These are phyloP conservation scores for Drosophila azteca DNA, from an alignment of 1,140 invertebrate species.

Conservation along the genomic window DNA sequence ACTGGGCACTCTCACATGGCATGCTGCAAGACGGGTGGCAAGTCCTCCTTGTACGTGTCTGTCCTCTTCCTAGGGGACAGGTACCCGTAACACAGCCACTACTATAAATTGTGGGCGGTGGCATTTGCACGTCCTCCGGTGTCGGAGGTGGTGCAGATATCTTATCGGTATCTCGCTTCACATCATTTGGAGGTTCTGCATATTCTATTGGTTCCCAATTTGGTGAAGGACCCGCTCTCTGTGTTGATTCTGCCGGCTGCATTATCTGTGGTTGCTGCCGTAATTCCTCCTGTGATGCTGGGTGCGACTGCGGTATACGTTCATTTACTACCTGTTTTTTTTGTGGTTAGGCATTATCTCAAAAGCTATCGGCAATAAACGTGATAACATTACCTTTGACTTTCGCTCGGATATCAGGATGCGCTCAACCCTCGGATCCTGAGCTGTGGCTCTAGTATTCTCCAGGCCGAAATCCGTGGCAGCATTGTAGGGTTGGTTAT, in stretches of 20 bases:
- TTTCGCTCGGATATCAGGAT: background rate
- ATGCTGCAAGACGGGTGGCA: too few relatives aligned
- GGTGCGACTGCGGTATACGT: background rate
- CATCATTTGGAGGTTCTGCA: background rate
- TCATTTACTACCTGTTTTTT: too few relatives aligned
- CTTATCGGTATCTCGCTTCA: background rate
- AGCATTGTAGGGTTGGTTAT: slow-evolving; percentile 11
- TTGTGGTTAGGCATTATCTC: too few relatives aligned
- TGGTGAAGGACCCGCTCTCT: background rate
- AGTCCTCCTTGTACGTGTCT: too few relatives aligned
- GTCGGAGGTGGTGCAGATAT: slow-evolving; percentile 4
- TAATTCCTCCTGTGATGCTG: too few relatives aligned
- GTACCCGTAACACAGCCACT: background rate
- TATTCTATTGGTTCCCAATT: background rate
- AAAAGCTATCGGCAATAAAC: background rate
- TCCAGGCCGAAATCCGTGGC: slow-evolving; percentile 30
- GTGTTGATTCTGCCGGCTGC: too few relatives aligned
- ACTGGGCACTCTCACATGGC: too few relatives aligned
- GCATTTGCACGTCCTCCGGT: slow-evolving; percentile 31
- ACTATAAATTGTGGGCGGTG: slow-evolving; percentile 33
- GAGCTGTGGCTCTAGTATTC: slow-evolving; percentile 4
- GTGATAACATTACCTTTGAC: background rate
- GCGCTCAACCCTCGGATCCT: slow-evolving; percentile 21
- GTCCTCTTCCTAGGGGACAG: too few relatives aligned
- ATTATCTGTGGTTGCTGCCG: too few relatives aligned